phyloP scores from a whole-genome alignment of 2,113 vertebrate species.

The Arenaria interpres region DNA sequence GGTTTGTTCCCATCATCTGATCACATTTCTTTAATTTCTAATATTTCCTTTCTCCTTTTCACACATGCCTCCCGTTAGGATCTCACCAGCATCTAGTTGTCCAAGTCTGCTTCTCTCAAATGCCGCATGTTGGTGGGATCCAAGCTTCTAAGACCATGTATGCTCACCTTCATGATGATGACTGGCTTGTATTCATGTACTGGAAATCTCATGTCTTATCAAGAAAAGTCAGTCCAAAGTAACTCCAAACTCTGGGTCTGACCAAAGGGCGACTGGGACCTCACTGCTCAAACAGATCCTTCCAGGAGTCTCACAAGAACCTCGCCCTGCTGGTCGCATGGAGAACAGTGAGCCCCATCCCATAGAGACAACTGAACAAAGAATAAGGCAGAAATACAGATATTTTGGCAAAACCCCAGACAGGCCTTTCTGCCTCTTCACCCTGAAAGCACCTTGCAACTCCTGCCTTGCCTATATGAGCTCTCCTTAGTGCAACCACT shows the following conservation, averaged over 20 bases:
- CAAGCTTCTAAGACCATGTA: not conserved
- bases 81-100: not conserved
- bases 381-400: not conserved
- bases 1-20: not conserved
- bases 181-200: not conserved
- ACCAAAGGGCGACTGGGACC: not conserved
- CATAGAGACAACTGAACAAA: not conserved
- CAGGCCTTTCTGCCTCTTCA: not conserved
- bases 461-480: not conserved
- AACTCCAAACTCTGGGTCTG: not conserved
- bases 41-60: not conserved
- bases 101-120: not conserved
- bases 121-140: rapidly evolving
- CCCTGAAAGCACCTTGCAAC: not conserved
- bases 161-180: rapidly evolving
- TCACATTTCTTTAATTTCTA: not conserved
- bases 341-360: rapidly evolving
- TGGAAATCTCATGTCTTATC: not conserved
- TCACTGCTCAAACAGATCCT: not conserved
- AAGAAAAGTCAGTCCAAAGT: not conserved
- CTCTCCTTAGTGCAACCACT: not conserved
- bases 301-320: not conserved
- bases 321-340: not conserved
- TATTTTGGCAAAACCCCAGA: not conserved
- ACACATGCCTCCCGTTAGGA: not conserved